Conservation (phyloP, 2,113 vertebrate species). For the Neotragus pygmaeus region DNA sequence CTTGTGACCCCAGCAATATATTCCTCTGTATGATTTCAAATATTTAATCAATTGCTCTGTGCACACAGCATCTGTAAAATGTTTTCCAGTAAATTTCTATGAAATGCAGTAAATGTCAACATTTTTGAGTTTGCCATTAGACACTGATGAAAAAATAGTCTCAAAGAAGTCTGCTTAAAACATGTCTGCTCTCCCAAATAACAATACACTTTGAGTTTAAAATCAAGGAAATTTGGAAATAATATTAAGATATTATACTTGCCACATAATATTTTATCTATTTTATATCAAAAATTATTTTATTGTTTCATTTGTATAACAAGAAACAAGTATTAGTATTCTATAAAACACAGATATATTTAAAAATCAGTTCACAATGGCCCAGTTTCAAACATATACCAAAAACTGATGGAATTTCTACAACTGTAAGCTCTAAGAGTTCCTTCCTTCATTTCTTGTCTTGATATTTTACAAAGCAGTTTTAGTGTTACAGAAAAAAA, state of each 20-base stretch:
- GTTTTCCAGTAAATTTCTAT: constrained; percentile 35
- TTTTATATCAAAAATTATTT: background rate
- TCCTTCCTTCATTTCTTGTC: background rate
- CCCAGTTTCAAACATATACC: constrained; percentile 73
- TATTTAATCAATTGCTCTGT: constrained; percentile 73
- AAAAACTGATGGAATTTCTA: constrained; percentile 67
- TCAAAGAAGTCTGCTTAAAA: constrained; percentile 40
- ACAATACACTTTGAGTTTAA: background rate
- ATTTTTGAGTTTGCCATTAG: constrained; percentile 39
- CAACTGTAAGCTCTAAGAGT: constrained; percentile 51
- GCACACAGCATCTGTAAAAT: constrained; percentile 57
- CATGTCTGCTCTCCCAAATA: background rate
- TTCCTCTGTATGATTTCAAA: constrained; percentile 63
- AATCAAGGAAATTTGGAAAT: constrained; percentile 14
- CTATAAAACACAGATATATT: background rate
- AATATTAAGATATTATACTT: constrained; percentile 42
- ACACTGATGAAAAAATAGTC: constrained; percentile 11
- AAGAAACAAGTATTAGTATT: background rate
- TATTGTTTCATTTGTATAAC: constrained; percentile 7
- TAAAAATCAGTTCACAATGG: background rate
- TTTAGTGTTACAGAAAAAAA: background rate
- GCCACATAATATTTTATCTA: constrained; percentile 34
- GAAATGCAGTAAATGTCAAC: constrained; percentile 61
- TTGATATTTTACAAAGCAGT: constrained; percentile 70
- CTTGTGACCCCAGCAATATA: constrained; percentile 36